Base-by-base conservation (phyloP, 2,888 invertebrate genomes). In the Yponomeuta evonymella region DNA sequence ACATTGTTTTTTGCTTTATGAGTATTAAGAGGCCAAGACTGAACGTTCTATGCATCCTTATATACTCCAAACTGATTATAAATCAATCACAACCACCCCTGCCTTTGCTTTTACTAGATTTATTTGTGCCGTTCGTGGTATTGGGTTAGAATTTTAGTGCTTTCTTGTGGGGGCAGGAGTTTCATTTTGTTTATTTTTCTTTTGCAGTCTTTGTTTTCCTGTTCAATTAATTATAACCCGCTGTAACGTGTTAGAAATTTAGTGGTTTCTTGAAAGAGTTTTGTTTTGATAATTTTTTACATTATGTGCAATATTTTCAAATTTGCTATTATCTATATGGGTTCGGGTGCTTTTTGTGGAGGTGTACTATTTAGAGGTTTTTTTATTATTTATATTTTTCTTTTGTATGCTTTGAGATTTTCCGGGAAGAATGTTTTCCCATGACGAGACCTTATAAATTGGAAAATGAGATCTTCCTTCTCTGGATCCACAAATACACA, bases 1-100 rank as follows among this genome's bases (percentile, higher is more conserved):
- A 43, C 1, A 43, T 43, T 43, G 5, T 43, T 43, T 43, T 43
- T 43, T 1, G 43, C 8, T 43, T 43, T 5, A 23, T 23, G 23
- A 23, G 23, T 23, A 23, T 23, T 23, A 23, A 23, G 23, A 23
- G 23, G 15, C 15, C 15, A 6, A 58, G 43, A 58, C 51, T 5
- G 51, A 1, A 15, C 51, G 15, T 58, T 58, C 15, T 15, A 58
- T 58, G 12, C 51, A 15, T 58, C 2, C 2, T 15, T 15, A 5
- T 58, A 2, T 1, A 72, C 36, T 36, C 15, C 70, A 36, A 2
- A 15, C 51, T 69, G 62, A 81, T 83, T 81, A 83, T 88, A 86
- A 86, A 89, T 87, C 86, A 84, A 84, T 82, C 82, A 78, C n/a
- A 43, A 68, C 69, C 74, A 75, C 80, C 81, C 80, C 79, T 77